Conservation (phyloP, 1,140 invertebrate genomes). For the Rhyacophila brunnea region DNA sequence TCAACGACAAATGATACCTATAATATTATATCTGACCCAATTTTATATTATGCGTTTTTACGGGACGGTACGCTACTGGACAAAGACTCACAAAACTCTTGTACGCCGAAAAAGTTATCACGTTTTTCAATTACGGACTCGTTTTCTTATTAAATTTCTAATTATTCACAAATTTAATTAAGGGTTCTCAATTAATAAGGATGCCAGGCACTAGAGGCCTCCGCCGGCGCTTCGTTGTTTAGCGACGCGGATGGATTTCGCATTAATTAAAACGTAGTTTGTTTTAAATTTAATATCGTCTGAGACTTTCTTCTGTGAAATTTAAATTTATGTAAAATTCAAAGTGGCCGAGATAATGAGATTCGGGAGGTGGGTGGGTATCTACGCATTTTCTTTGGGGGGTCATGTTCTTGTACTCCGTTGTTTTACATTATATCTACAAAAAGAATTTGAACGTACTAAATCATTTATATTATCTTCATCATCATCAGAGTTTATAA, state of each 20-base stretch:
- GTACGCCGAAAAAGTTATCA: constrained; percentile 17
- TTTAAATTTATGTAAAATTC: constrained; percentile 34
- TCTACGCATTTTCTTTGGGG: too few relatives aligned
- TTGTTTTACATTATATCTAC: too few relatives aligned
- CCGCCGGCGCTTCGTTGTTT: constrained; percentile 20
- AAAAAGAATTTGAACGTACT: too few relatives aligned
- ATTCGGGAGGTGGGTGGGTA: constrained; percentile 9
- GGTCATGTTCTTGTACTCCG: too few relatives aligned
- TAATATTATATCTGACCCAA: too few relatives aligned
- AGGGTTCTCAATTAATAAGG: constrained; percentile 37
- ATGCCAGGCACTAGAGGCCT: constrained; percentile 7
- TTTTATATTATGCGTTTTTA: too few relatives aligned
- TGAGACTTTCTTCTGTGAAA: constrained; percentile 14
- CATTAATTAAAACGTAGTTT: constrained; percentile 38
- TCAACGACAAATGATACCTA: too few relatives aligned
- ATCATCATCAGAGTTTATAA: too few relatives aligned
- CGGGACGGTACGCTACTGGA: constrained; percentile 6
- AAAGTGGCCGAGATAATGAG: constrained; percentile 31
- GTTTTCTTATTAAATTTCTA: constrained; percentile 38
- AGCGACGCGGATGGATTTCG: constrained; percentile 32
- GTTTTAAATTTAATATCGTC: constrained; percentile 36
- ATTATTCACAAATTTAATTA: constrained; percentile 38
- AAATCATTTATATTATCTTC: too few relatives aligned
- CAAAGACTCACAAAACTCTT: constrained; percentile 4
- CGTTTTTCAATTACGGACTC: constrained; percentile 35